These are phyloP conservation scores for Falco cherrug DNA, from an alignment of 2,797 vertebrate species.

Conservation along the genomic window DNA sequence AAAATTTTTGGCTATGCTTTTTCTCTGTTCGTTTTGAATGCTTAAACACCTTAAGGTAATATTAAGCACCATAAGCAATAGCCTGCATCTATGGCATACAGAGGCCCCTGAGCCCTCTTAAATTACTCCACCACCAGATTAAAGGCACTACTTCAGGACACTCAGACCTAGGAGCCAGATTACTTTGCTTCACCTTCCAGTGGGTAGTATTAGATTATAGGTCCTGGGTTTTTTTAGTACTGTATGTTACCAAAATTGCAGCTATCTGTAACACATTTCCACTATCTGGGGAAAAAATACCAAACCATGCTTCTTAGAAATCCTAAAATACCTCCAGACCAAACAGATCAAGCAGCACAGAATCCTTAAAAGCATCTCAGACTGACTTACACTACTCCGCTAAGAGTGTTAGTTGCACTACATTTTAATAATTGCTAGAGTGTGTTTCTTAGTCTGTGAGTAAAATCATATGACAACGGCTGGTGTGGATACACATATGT, in stretches of 20 bases:
- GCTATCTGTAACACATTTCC: neutral
- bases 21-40: neutral
- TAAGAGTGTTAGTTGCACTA: neutral
- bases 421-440: neutral
- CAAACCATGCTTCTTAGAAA: neutral
- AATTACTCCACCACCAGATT: neutral
- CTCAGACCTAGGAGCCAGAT: neutral
- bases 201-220: neutral
- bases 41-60: neutral
- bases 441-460: neutral
- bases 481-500: neutral
- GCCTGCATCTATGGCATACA: neutral
- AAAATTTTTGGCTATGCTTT: neutral
- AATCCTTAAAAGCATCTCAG: neutral
- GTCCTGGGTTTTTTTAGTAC: neutral
- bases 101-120: neutral
- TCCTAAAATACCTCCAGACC: neutral
- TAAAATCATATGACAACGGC: neutral
- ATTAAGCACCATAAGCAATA: neutral
- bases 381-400: neutral
- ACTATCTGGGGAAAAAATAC: rapidly evolving
- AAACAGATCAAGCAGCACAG: neutral
- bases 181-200: neutral
- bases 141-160: neutral
- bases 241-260: neutral